phyloP scores from a whole-genome alignment of 2,797 vertebrate genomes.

The Muscicapa striata region DNA sequence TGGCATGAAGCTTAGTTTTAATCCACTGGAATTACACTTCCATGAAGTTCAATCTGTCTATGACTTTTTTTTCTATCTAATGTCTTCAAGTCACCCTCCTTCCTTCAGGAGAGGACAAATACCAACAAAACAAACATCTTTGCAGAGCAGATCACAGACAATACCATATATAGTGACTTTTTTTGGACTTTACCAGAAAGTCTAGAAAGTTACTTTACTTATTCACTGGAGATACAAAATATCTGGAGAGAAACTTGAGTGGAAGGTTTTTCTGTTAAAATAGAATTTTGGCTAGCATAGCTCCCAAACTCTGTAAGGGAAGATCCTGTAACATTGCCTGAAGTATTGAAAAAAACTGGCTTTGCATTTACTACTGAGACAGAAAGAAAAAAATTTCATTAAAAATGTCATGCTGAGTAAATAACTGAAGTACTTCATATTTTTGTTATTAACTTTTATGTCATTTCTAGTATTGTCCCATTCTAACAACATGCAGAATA shows the following conservation, averaged over 20 bases:
- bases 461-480: neutral
- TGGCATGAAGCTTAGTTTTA: neutral
- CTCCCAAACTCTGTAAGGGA: neutral
- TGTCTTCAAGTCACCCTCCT: neutral
- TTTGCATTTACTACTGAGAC: neutral
- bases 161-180: neutral
- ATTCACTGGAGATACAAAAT: neutral
- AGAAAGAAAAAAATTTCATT: neutral
- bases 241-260: neutral
- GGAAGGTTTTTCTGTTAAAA: neutral
- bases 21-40: neutral
- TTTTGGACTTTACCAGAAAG: neutral
- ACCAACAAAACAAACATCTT: neutral
- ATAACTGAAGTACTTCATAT: neutral
- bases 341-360: neutral
- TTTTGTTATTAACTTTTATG: neutral
- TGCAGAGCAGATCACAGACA: neutral
- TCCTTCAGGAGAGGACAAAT: neutral
- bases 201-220: no score
- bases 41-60: neutral
- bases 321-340: neutral
- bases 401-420: neutral
- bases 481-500: conserved; percentile 1
- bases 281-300: neutral
- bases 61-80: neutral